Evolutionary conservation across 2,888 invertebrate genomes (phyloP), one percentile per base, ranked within the genome.

Genomic region (Eulithis testata): DNA sequence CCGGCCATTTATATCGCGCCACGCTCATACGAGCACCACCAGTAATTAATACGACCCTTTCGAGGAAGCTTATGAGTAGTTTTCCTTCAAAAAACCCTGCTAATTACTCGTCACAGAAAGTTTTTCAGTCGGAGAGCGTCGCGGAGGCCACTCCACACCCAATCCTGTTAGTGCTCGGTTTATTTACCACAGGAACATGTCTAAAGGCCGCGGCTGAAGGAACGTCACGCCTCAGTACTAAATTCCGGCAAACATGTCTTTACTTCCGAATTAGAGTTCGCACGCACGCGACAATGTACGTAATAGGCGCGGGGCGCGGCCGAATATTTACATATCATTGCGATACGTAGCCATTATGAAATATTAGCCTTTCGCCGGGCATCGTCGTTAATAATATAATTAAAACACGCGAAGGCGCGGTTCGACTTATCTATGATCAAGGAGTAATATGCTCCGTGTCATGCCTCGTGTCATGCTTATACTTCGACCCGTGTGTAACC

Each of bases 311-410:
- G 78, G 86, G 91, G 91, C 77, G 90, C 85, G 91, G 85, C 87
- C 65, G 85, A 83, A 89, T 92, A 93, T 93, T 93, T 92, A 93
- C 92, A 93, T 93, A 92, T 92, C 92, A 91, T 93, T 90, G 93
- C 90, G 87, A 90, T 91, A 90, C 87, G 84, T 83, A 76, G 80
- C 90, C 88, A 91, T 92, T 90, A 90, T 86, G 90, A 92, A 92
- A 90, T 90, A 91, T 91, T 89, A 91, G 85, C 88, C 89, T 89
- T 91, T 89, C 83, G 87, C 82, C 85, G 84, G 80, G 82, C 89
- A 85, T 85, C 86, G 85, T 86, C 88, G 89, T 92, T 92, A 91
- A 91, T 92, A 91, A 91, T 90, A 91, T 92, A 93, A 93, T 93
- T 93, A 93, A 91, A 92, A 90, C 91, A 91, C 90, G 91, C 89